Evolutionary conservation across 1,140 invertebrate species (phyloP).

Genomic region (Bactericera cockerelli): DNA sequence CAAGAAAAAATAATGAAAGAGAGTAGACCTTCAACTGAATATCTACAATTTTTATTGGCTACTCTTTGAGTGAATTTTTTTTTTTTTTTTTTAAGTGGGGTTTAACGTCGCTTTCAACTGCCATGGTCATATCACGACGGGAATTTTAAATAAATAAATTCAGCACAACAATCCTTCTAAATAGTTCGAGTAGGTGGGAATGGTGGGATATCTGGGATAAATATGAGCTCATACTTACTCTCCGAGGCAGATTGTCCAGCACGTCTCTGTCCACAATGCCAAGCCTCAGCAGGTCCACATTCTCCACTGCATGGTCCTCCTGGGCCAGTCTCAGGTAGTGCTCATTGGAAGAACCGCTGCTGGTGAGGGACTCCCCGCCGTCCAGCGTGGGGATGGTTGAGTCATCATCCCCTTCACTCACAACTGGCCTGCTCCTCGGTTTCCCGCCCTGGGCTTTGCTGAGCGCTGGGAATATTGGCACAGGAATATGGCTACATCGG

Average conservation of each 20-base stretch:
- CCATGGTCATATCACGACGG: no score
- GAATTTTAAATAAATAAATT: no score
- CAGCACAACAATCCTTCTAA: no score
- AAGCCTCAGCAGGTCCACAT: background rate
- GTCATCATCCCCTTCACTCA: constrained; percentile 4
- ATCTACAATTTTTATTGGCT: no score
- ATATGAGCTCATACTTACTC: no score
- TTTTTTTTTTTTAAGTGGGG: no score
- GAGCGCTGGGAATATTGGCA: constrained; percentile 18
- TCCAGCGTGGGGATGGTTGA: constrained; percentile 18
- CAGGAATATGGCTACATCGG: constrained; percentile 17
- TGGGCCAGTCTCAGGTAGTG: constrained; percentile 12
- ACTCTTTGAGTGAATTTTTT: no score
- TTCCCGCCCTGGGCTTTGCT: constrained; percentile 12
- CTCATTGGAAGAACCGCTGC: constrained; percentile 22
- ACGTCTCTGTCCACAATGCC: constrained; percentile 5
- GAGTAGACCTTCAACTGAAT: no score
- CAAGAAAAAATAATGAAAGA: no score
- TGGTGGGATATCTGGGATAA: no score
- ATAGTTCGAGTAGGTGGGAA: no score
- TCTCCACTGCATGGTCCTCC: background rate
- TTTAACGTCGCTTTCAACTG: no score
- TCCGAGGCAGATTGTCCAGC: background rate
- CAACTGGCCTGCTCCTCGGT: background rate
- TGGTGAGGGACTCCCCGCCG: constrained; percentile 23